Conservation (phyloP, 2,888 invertebrate genomes). For the Cylindroiulus punctatus region DNA sequence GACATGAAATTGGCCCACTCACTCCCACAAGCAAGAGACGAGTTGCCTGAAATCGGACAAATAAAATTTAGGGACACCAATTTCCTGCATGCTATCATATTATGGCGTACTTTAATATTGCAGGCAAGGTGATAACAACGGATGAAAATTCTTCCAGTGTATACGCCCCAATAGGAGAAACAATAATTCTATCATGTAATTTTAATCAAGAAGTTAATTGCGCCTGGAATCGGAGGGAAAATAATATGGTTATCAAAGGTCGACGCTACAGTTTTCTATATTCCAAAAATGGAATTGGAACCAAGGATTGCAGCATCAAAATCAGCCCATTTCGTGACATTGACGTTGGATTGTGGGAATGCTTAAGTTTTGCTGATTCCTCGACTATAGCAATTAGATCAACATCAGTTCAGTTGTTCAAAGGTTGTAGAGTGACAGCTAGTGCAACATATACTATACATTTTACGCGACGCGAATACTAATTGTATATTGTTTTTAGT, state of each 20-base stretch:
- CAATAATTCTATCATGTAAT: not conserved
- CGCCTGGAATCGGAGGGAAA: not conserved
- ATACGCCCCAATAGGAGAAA: no score
- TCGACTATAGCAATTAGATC: not conserved
- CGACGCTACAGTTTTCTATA: not conserved
- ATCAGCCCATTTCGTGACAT: not conserved
- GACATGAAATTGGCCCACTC: no score
- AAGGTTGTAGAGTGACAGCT: not conserved
- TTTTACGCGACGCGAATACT: not conserved
- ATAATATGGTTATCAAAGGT: not conserved
- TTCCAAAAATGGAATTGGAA: not conserved
- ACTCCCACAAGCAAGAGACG: no score
- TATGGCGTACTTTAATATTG: no score
- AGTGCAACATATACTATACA: no score
- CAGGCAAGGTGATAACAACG: no score
- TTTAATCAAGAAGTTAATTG: not conserved
- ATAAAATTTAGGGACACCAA: no score
- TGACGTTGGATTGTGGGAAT: not conserved
- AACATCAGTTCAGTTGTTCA: not conserved
- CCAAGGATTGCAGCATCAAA: constrained; percentile 5
- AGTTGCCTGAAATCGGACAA: no score
- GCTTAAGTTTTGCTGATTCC: not conserved
- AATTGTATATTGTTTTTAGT: not conserved
- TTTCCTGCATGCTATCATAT: no score
- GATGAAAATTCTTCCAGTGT: no score